phyloP scores from a whole-genome alignment of 1,140 invertebrate genomes.

The Ganaspis sp. region DNA sequence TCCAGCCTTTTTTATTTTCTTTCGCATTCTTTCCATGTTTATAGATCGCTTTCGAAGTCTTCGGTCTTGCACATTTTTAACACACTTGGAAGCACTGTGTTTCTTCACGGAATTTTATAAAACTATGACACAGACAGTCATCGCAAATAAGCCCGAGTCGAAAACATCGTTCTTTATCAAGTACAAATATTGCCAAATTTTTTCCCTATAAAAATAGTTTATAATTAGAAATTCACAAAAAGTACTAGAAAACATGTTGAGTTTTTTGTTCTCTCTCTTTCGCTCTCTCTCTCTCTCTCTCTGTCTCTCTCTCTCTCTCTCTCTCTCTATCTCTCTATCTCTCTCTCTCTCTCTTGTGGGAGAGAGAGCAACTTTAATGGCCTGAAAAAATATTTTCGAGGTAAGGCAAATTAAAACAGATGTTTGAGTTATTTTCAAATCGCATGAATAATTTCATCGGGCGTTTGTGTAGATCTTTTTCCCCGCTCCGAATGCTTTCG shows the following conservation, averaged over 20 bases:
- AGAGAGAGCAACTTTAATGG: background rate
- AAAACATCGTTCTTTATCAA: constrained; percentile 1
- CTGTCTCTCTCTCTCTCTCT: no score
- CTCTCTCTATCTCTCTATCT: no score
- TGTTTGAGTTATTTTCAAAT: background rate
- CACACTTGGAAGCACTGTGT: constrained; percentile 68
- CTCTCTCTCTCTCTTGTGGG: no score
- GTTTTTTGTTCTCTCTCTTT: no score
- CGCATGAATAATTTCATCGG: background rate
- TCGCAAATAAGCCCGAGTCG: background rate
- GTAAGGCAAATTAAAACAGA: background rate
- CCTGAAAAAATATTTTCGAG: constrained; percentile 5
- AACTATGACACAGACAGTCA: constrained; percentile 14
- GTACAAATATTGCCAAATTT: constrained; percentile 2
- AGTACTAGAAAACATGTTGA: background rate
- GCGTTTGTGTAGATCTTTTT: background rate
- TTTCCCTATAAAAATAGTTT: background rate
- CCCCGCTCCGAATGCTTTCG: no score
- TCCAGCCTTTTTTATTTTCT: constrained; percentile 29
- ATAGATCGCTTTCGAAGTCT: constrained; percentile 29
- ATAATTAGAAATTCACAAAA: background rate
- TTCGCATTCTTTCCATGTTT: constrained; percentile 25
- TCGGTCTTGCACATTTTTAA: constrained; percentile 52
- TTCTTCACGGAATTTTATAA: constrained; percentile 24
- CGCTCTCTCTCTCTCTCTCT: no score